Conservation (phyloP, 2,113 vertebrate genomes). For the human region GRCh38 chr9:105668001-105668500, state of each 20-base stretch:
- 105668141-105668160: slow-evolving; percentile 68
- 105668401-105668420: not conserved
- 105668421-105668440: not conserved
- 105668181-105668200: not conserved
- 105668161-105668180: not conserved
- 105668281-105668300: not conserved
- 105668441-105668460: not conserved
- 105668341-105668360: slow-evolving; percentile 5
- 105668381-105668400: not conserved
- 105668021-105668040: slow-evolving; percentile 91
- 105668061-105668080: slow-evolving; percentile 80
- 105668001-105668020: slow-evolving; percentile 88
- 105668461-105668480: not conserved
- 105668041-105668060: slow-evolving; percentile 87
- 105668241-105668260: not conserved
- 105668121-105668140: slow-evolving; percentile 81
- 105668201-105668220: not conserved
- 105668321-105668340: slow-evolving; percentile 1
- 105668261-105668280: not conserved
- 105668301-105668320: not conserved
- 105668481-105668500: not conserved
- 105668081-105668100: slow-evolving; percentile 66
- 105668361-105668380: slow-evolving; percentile 20
- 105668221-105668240: not conserved
- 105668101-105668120: slow-evolving; percentile 70